These are phyloP conservation scores for Hyaena hyaena DNA, from an alignment of 2,113 vertebrate species.

Conservation along the genomic window DNA sequence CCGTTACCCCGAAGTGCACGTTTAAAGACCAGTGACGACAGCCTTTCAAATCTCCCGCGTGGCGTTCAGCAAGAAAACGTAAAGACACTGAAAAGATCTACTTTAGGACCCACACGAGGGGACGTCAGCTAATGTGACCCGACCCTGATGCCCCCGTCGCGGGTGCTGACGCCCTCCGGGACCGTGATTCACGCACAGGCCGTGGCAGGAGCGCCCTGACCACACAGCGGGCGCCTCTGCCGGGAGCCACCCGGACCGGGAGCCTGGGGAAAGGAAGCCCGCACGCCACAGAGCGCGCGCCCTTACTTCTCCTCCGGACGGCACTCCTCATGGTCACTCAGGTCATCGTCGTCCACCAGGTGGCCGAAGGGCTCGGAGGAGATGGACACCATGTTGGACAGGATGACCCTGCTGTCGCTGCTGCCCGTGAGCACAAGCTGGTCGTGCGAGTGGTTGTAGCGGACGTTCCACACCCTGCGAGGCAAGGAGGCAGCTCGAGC, in stretches of 20 bases:
- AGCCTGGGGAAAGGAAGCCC: neutral
- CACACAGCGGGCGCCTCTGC: rapidly evolving
- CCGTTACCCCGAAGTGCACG: neutral
- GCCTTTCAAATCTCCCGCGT: neutral
- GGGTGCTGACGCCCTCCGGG: rapidly evolving
- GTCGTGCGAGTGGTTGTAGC: constrained; percentile 99
- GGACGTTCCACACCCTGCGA: constrained; percentile 96
- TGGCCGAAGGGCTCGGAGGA: constrained; percentile 99
- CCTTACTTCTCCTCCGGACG: constrained; percentile 95
- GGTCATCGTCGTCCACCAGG: constrained; percentile 96
- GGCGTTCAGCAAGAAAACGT: neutral
- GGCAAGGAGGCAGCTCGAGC: rapidly evolving
- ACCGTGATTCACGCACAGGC: rapidly evolving
- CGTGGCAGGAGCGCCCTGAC: neutral
- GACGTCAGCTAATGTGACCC: no score
- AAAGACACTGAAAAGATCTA: rapidly evolving
- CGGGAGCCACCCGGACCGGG: rapidly evolving
- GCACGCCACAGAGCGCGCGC: neutral
- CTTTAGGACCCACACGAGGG: neutral
- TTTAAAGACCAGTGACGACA: neutral
- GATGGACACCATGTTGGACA: constrained; percentile 99
- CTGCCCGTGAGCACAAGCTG: constrained; percentile 97
- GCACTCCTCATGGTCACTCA: constrained; percentile 95
- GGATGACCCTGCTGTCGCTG: constrained; percentile 98
- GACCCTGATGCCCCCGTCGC: rapidly evolving